Conservation (phyloP, 2,113 vertebrate species). For the Hepsetus odoe region DNA sequence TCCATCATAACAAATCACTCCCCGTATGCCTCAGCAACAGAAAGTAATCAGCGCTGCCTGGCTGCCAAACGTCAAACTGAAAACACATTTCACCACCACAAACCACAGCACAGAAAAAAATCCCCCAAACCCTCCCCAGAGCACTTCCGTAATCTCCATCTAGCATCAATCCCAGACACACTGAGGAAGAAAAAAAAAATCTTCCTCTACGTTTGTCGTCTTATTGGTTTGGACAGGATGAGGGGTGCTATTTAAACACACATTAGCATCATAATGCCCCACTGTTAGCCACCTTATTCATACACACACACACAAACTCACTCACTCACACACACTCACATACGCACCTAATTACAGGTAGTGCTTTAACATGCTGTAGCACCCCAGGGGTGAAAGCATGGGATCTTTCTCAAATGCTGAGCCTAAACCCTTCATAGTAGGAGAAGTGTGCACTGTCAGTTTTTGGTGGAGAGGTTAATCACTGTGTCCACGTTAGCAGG, state of each 20-base stretch:
- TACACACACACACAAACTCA: slow-evolving; percentile 49
- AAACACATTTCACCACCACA: slow-evolving; percentile 20
- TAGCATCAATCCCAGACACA: neutral
- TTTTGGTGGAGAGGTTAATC: slow-evolving; percentile 76
- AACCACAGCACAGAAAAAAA: neutral
- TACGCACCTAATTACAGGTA: slow-evolving; percentile 67
- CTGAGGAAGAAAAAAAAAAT: slow-evolving; percentile 53
- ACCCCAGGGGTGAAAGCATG: slow-evolving; percentile 66
- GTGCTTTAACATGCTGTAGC: slow-evolving; percentile 51
- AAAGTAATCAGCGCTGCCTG: slow-evolving; percentile 24
- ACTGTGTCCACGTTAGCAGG: slow-evolving; percentile 86
- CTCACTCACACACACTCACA: slow-evolving; percentile 44
- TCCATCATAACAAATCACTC: slow-evolving; percentile 46
- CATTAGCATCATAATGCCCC: slow-evolving; percentile 71
- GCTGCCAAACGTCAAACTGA: slow-evolving; percentile 26
- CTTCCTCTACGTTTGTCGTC: slow-evolving; percentile 65
- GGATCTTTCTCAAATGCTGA: slow-evolving; percentile 73
- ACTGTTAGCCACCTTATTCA: slow-evolving; percentile 65
- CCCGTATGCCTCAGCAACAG: neutral
- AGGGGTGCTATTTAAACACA: slow-evolving; percentile 48
- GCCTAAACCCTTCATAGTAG: slow-evolving; percentile 47
- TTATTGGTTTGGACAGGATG: slow-evolving; percentile 66
- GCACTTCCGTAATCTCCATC: slow-evolving; percentile 17
- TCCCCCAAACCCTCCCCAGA: slow-evolving; percentile 5
- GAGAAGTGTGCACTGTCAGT: neutral